Percentiles rank a stretch among this genome's conserved stretches.
phyloP scores from a whole-genome alignment of 2,888 invertebrate species.

The Acronicta psi region DNA sequence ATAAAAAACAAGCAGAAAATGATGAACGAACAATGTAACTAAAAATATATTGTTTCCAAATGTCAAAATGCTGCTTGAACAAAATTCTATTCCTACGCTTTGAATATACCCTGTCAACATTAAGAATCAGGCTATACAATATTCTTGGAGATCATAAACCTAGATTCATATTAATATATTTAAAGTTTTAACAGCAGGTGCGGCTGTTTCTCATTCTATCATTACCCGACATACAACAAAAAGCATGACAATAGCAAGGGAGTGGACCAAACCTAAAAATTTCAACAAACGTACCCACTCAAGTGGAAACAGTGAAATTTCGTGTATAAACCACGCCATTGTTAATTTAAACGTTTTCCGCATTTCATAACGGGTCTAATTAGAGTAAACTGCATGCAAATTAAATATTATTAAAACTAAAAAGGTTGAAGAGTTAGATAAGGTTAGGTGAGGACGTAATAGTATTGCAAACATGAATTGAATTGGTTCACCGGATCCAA shows the following conservation, averaged over 20 bases:
- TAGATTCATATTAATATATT: slow-evolving; percentile 7
- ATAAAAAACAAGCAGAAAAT: no score
- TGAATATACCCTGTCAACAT: slow-evolving; percentile 14
- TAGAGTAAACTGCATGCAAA: slow-evolving; percentile 44
- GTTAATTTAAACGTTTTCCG: slow-evolving; percentile 51
- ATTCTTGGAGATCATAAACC: slow-evolving; percentile 32
- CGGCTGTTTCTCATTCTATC: slow-evolving; percentile 37
- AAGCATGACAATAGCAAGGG: slow-evolving; percentile 69
- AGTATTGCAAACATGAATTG: slow-evolving; percentile 44
- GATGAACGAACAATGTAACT: no score
- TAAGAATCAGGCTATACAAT: slow-evolving; percentile 22
- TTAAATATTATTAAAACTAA: slow-evolving; percentile 42
- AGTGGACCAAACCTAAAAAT: slow-evolving; percentile 67
- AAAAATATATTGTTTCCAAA: no score
- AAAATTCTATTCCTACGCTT: slow-evolving; percentile 7
- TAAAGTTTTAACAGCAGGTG: slow-evolving; percentile 36
- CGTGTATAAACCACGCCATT: slow-evolving; percentile 66
- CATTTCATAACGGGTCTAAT: slow-evolving; percentile 38
- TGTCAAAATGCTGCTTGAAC: no score
- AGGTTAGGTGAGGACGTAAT: slow-evolving; percentile 36
- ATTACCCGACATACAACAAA: slow-evolving; percentile 42
- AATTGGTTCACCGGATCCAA: slow-evolving; percentile 44
- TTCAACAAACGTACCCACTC: slow-evolving; percentile 71
- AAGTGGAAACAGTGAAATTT: slow-evolving; percentile 75
- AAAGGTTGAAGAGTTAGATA: slow-evolving; percentile 32